Base-by-base conservation (phyloP, 1,140 invertebrate genomes). In the Vollenhovia emeryi region DNA sequence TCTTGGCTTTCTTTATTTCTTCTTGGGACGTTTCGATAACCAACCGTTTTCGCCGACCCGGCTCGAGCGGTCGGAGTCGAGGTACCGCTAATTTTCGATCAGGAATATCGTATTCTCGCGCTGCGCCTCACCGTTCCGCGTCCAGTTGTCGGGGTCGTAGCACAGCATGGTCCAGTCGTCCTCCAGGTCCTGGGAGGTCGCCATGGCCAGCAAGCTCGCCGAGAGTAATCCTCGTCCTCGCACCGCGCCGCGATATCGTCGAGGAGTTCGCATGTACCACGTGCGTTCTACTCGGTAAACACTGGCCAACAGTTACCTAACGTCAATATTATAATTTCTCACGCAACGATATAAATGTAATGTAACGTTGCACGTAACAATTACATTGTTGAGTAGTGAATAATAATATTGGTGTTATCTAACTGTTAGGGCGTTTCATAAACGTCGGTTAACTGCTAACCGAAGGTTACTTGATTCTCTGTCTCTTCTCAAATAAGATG, bases 81-180 rank as follows among this genome's bases (percentile, higher is more conserved):
- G 4, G 18, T 71, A 45, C 3, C 27, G 15, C 9, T 18, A 33
- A n/a, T 75, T 30, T n/a, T n/a, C n/a, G n/a, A 21, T 40, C 21
- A 18, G 36, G 36, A 27, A 43, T 1, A 57, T 18, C 13, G 9
- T n/a, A n/a, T n/a, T n/a, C 1, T 55, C 60, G 60, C 33, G n/a
- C n/a, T 21, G 5, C 27, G 36, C 15, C 50, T 82, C 27, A 82
- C 78, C 78, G 36, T n/a, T 43, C 2, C 18, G 24, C 7, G 78
- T 82, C 78, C 78, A 82, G 30, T 7, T 40, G 36, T 82, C 27
- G 11, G 36, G 55, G 27, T 82, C 52, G 13, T 43, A n/a, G 66
- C 66, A 33, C 24, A 82, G 66, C 24, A 40, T 48, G 52, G 27
- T 59, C 78, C 78, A 82, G 40, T 82, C 78, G 24, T 71, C 9